Percentiles rank a stretch among this genome's conserved stretches.
These are phyloP conservation scores for Nebria ingens DNA, from an alignment of 1,140 invertebrate species.

Conservation along the genomic window DNA sequence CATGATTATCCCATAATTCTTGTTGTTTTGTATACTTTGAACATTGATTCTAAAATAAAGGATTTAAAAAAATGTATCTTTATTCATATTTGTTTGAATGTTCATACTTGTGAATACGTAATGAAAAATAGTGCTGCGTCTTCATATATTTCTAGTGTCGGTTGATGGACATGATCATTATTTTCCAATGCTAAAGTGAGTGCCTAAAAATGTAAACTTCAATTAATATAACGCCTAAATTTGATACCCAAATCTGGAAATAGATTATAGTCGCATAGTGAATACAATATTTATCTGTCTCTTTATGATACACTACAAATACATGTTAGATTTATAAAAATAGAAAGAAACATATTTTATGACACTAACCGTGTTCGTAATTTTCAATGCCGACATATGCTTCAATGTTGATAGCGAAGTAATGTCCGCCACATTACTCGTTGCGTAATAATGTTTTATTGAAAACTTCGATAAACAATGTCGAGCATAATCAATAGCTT, in stretches of 20 bases:
- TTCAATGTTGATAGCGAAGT: constrained; percentile 21
- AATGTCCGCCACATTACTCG: constrained; percentile 19
- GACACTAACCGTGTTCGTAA: constrained; percentile 24
- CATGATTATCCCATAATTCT: constrained; percentile 16
- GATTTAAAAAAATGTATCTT: constrained; percentile 7
- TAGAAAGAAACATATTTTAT: constrained; percentile 11
- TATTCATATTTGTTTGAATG: neutral
- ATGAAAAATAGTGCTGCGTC: constrained; percentile 36
- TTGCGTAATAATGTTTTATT: constrained; percentile 18
- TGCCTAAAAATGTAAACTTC: constrained; percentile 24
- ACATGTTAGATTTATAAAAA: neutral
- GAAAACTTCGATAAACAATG: constrained; percentile 22
- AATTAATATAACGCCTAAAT: neutral
- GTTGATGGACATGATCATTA: constrained; percentile 32
- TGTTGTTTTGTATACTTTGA: constrained; percentile 22
- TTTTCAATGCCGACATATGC: constrained; percentile 22
- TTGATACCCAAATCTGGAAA: too few species aligned
- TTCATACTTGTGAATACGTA: constrained; percentile 35
- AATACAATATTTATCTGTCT: too few species aligned
- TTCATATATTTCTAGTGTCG: constrained; percentile 36
- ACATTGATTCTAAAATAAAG: constrained; percentile 26
- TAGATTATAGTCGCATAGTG: too few species aligned
- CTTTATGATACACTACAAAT: constrained; percentile 3
- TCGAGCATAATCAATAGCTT: constrained; percentile 15
- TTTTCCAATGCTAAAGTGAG: constrained; percentile 19